phyloP scores from a whole-genome alignment of 2,797 vertebrate genomes.

The Sibirionetta formosa region DNA sequence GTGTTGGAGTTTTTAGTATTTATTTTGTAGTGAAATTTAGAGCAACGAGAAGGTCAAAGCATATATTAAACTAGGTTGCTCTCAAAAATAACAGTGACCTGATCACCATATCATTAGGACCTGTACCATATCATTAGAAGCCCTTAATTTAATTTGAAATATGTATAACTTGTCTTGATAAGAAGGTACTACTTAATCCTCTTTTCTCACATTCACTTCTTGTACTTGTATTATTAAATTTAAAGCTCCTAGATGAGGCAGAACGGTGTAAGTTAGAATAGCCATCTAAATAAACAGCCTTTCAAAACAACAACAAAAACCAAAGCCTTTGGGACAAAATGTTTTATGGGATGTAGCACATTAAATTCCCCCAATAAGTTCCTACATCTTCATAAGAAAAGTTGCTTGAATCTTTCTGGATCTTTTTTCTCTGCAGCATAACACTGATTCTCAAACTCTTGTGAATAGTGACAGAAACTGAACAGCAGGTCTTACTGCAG shows the following conservation, averaged over 20 bases:
- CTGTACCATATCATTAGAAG: background rate
- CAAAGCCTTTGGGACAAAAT: background rate
- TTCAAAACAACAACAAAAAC: background rate
- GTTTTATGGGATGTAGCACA: background rate
- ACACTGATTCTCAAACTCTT: background rate
- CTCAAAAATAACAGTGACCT: background rate
- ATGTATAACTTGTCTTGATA: background rate
- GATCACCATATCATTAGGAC: background rate
- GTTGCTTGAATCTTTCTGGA: background rate
- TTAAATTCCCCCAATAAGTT: background rate
- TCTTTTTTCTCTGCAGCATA: background rate
- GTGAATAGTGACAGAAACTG: background rate
- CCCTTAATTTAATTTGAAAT: background rate
- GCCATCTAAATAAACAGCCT: no score
- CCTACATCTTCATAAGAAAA: background rate
- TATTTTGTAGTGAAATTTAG: background rate
- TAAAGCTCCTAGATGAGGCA: rapidly evolving
- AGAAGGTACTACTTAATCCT: background rate
- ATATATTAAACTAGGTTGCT: background rate
- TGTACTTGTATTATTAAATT: background rate
- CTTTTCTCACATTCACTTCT: background rate
- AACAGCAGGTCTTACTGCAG: background rate
- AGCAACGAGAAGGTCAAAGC: background rate
- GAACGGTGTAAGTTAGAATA: rapidly evolving
- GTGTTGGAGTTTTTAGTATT: background rate